Conservation (phyloP, 2,888 invertebrate genomes). For the Xestia rhomboidea region DNA sequence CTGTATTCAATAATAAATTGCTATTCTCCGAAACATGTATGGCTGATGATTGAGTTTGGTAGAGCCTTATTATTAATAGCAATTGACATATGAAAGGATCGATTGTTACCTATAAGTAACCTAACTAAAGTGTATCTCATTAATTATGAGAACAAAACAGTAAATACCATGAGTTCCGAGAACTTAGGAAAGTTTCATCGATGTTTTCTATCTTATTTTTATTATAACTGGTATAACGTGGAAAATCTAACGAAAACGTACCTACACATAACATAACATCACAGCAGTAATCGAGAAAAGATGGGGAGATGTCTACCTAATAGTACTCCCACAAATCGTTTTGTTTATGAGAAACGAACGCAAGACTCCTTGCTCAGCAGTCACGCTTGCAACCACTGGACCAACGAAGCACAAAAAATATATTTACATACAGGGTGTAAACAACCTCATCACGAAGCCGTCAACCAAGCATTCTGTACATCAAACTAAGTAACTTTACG, state of each 20-base stretch:
- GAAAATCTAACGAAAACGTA: neutral
- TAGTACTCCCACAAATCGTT: neutral
- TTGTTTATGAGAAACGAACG: neutral
- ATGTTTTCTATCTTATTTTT: neutral
- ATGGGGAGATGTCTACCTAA: neutral
- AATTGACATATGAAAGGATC: constrained; percentile 4
- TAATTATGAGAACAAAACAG: neutral
- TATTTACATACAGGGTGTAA: no score
- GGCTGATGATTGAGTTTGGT: constrained; percentile 31
- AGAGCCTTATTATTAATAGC: constrained; percentile 18
- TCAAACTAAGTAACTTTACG: no score
- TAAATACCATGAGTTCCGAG: neutral
- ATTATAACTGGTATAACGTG: no score
- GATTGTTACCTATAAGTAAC: neutral
- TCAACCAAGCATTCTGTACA: no score
- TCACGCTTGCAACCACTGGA: neutral
- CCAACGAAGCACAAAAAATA: neutral
- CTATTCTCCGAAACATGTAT: constrained; percentile 10
- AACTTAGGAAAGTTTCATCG: neutral
- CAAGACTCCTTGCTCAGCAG: neutral
- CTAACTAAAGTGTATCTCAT: neutral
- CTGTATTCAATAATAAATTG: constrained; percentile 57
- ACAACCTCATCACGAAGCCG: no score
- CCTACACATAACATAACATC: neutral
- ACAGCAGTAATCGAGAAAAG: no score